Evolutionary conservation across 2,797 vertebrate species (phyloP).

Genomic region (Xiphorhynchus erythropygius): DNA sequence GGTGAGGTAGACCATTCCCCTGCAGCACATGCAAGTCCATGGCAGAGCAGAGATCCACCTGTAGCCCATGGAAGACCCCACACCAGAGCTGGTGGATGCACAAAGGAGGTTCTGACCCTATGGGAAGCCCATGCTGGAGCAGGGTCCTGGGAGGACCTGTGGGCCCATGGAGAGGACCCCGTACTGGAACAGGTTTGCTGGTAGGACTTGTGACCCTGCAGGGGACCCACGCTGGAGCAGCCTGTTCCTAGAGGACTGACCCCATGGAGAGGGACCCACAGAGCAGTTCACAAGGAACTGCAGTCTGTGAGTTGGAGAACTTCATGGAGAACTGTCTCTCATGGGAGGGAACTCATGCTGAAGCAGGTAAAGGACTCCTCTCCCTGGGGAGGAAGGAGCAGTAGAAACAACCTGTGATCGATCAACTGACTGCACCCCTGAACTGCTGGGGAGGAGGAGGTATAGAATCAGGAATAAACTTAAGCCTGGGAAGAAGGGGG

Average conservation of each 20-base stretch:
- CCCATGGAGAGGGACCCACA: background rate
- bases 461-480: background rate
- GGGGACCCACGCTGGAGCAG: background rate
- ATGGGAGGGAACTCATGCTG: background rate
- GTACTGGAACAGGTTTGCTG: background rate
- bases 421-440: background rate
- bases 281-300: background rate
- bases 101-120: background rate
- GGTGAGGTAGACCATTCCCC: background rate
- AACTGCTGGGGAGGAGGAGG: background rate
- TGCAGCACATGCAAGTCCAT: background rate
- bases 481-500: background rate
- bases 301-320: background rate
- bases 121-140: fast-evolving
- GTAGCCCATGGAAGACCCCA: background rate
- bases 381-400: background rate
- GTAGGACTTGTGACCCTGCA: background rate
- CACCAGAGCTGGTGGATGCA: background rate
- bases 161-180: background rate
- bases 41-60: background rate
- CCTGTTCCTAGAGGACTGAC: background rate
- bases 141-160: background rate
- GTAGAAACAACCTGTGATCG: background rate
- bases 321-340: background rate
- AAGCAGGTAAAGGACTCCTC: background rate